These are phyloP conservation scores for Volucella bombylans DNA, from an alignment of 2,888 invertebrate genomes.

Conservation along the genomic window DNA sequence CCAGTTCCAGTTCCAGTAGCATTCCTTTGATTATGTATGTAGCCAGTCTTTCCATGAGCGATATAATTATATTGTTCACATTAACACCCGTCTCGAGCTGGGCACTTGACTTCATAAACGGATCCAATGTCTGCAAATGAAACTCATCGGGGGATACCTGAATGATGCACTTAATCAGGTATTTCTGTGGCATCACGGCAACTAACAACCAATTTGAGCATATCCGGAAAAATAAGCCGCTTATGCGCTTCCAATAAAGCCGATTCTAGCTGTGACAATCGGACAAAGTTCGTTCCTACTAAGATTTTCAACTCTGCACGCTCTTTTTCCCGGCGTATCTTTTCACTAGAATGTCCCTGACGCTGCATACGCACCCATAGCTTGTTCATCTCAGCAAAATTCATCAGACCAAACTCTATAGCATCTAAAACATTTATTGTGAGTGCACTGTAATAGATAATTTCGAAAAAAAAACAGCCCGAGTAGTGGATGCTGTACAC, in stretches of 20 bases:
- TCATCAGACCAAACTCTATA: slow-evolving; percentile 98
- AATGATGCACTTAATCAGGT: slow-evolving; percentile 99
- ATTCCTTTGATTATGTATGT: slow-evolving; percentile 91
- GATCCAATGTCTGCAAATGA: slow-evolving; percentile 96
- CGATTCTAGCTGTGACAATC: slow-evolving; percentile 96
- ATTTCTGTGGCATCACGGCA: slow-evolving; percentile 98
- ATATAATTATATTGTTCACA: slow-evolving; percentile 98
- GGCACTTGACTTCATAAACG: slow-evolving; percentile 97
- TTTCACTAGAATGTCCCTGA: slow-evolving; percentile 91
- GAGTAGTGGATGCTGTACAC: slow-evolving; percentile 96
- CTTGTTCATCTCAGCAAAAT: slow-evolving; percentile 99
- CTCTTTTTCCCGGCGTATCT: slow-evolving; percentile 93
- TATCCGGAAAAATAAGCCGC: slow-evolving; percentile 95
- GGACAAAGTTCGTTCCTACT: slow-evolving; percentile 98
- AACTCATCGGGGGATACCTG: slow-evolving; percentile 99
- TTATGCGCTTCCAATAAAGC: slow-evolving; percentile 96
- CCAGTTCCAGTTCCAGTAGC: slow-evolving; percentile 83
- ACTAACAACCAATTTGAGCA: slow-evolving; percentile 98
- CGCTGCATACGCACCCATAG: slow-evolving; percentile 99
- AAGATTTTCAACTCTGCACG: slow-evolving; percentile 96
- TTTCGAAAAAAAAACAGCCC: slow-evolving; percentile 95
- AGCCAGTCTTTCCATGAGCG: slow-evolving; percentile 95
- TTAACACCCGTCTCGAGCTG: slow-evolving; percentile 97
- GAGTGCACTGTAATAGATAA: slow-evolving; percentile 97
- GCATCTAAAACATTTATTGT: slow-evolving; percentile 95